phyloP scores from a whole-genome alignment of 2,113 vertebrate genomes.

The Labrus mixtus region DNA sequence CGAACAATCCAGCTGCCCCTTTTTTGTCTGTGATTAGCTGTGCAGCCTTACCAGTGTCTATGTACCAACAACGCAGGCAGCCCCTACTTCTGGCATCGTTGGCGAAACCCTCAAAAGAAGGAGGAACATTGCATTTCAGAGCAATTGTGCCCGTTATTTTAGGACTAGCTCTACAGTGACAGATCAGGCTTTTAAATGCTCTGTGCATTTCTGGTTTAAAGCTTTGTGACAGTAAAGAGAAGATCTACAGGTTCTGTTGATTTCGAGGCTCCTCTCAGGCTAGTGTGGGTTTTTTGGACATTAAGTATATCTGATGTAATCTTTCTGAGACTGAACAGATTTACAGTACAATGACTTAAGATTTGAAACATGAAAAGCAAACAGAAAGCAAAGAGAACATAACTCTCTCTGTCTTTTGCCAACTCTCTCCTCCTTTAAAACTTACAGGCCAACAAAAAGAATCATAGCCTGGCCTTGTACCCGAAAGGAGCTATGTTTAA shows the following conservation, averaged over 20 bases:
- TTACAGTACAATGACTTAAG: no score
- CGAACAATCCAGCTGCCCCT: no score
- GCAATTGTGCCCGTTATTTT: background rate
- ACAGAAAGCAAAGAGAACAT: background rate
- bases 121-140: no score
- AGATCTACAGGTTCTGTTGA: background rate
- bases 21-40: no score
- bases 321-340: background rate
- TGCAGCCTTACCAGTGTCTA: no score
- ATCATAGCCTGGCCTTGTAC: background rate
- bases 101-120: no score
- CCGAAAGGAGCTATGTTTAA: background rate
- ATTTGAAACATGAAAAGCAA: background rate
- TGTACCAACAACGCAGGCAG: no score
- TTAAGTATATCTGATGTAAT: no score
- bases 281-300: background rate
- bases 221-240: no score
- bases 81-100: no score
- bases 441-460: background rate
- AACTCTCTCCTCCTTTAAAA: background rate
- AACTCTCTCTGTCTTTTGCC: background rate
- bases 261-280: background rate
- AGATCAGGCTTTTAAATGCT: background rate
- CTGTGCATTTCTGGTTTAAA: background rate
- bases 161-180: background rate